Percentiles rank a stretch among this genome's conserved stretches.
phyloP scores from a whole-genome alignment of 2,113 vertebrate genomes.

The Abramis brama region DNA sequence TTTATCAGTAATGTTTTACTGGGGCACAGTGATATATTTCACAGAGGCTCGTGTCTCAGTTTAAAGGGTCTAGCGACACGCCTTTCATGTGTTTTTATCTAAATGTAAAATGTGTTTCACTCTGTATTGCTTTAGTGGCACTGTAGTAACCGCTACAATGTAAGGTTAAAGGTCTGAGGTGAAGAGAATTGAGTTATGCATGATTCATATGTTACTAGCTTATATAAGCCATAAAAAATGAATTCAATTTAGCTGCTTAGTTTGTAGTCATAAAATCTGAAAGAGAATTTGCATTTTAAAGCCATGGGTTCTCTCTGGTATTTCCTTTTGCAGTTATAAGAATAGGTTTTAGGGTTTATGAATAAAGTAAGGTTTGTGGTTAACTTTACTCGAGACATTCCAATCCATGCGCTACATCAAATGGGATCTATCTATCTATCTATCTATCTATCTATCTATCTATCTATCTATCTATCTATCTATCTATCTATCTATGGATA shows the following conservation, averaged over 20 bases:
- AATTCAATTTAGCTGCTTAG: background rate
- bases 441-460: too few relatives aligned
- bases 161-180: background rate
- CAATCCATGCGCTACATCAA: background rate
- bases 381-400: background rate
- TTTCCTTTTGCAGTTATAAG: background rate
- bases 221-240: background rate
- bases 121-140: background rate
- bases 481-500: too few relatives aligned
- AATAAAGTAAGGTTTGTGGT: background rate
- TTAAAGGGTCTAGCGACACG: background rate
- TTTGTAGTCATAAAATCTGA: background rate
- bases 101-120: constrained; percentile 6
- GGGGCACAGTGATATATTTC: background rate
- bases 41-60: background rate
- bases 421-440: background rate
- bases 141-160: background rate
- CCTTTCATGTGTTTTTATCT: background rate
- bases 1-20: background rate
- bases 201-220: background rate
- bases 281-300: background rate
- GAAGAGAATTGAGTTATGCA: background rate
- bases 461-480: too few relatives aligned
- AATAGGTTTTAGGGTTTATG: background rate
- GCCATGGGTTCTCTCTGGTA: background rate